These are phyloP conservation scores for Polyergus mexicanus DNA, from an alignment of 1,140 invertebrate species.

Conservation along the genomic window DNA sequence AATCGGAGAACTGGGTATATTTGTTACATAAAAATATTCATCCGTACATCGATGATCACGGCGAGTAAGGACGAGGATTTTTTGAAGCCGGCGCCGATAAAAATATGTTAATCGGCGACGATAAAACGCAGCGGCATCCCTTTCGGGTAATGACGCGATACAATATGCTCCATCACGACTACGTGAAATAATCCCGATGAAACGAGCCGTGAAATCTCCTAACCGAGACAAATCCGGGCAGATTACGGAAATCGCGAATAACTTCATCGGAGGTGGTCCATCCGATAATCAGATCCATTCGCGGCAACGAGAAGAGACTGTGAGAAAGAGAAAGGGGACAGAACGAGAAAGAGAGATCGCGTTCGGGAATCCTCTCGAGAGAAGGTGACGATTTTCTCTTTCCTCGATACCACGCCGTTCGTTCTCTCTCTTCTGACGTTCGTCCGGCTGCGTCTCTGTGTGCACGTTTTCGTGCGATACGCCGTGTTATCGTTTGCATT, in stretches of 20 bases:
- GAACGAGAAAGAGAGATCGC: conserved; percentile 19
- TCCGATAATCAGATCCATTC: conserved; percentile 41
- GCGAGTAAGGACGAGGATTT: conserved; percentile 26
- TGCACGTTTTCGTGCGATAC: conserved; percentile 77
- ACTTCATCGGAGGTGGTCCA: conserved; percentile 49
- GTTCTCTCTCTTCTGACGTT: conserved; percentile 53
- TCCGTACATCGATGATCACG: neutral
- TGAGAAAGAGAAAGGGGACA: conserved; percentile 17
- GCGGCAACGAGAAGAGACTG: conserved; percentile 21
- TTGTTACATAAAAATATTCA: neutral
- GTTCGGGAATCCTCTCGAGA: conserved; percentile 61
- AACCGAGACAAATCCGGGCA: conserved; percentile 62
- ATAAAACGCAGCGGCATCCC: conserved; percentile 53
- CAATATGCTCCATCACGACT: conserved; percentile 59
- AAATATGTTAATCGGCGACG: conserved; percentile 52
- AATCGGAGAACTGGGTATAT: neutral
- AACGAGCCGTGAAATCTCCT: conserved; percentile 57
- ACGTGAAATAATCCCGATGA: conserved; percentile 62
- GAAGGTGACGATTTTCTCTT: conserved; percentile 61
- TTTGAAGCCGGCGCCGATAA: conserved; percentile 20
- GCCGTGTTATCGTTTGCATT: conserved; percentile 81
- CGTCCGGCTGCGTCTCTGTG: conserved; percentile 63
- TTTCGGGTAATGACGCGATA: conserved; percentile 58
- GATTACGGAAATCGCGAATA: conserved; percentile 65
- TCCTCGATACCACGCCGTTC: conserved; percentile 50